Evolutionary conservation across 1,140 invertebrate species (phyloP).

Genomic region (honey bee (Apis mellifera)): Amel_HAv3.1 CM009936.2:12058501-12059000

Average conservation of each 20-base stretch:
- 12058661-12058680: conserved; percentile 49
- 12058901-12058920: conserved; percentile 45
- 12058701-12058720: conserved; percentile 19
- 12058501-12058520: conserved; percentile 15
- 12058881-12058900: conserved; percentile 39
- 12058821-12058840: conserved; percentile 41
- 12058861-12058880: conserved; percentile 4
- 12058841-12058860: conserved; percentile 10
- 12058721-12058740: conserved; percentile 38
- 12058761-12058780: conserved; percentile 25
- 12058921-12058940: background rate
- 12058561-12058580: background rate
- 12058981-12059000: background rate
- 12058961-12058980: background rate
- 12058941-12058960: background rate
- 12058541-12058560: background rate
- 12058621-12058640: conserved; percentile 23
- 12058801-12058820: conserved; percentile 62
- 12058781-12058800: conserved; percentile 45
- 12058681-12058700: background rate
- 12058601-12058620: conserved; percentile 68
- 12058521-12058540: conserved; percentile 42
- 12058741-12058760: conserved; percentile 40
- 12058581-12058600: conserved; percentile 46
- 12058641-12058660: conserved; percentile 55